A percentile compares a stretch with the other conserved stretches of the same genome.
Conservation (phyloP, 2,797 vertebrate genomes). For the Fringilla coelebs region DNA sequence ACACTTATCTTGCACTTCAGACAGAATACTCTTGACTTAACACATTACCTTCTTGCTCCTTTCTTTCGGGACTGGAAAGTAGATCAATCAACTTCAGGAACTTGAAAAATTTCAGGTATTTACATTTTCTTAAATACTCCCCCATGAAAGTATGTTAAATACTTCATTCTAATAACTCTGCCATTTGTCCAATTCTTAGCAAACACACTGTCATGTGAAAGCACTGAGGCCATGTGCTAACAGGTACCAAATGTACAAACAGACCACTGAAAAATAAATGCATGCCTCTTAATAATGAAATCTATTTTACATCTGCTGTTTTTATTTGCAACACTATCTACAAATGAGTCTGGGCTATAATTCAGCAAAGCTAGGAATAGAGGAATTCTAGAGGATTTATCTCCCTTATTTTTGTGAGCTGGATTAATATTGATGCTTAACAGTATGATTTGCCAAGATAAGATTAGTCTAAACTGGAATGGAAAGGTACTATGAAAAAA, state of each 20-base stretch:
- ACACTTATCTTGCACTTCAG: not conserved
- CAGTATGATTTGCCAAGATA: not conserved
- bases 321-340: not conserved
- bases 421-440: not conserved
- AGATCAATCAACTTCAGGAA: not conserved
- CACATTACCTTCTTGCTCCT: not conserved
- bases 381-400: not conserved
- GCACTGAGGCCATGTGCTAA: not conserved
- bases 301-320: not conserved
- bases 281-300: not conserved
- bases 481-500: not conserved
- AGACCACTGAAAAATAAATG: not conserved
- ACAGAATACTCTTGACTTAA: not conserved
- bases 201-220: not conserved
- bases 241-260: not conserved
- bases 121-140: not conserved
- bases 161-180: not conserved
- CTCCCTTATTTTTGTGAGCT: not conserved
- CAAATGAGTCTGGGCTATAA: not conserved
- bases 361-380: not conserved
- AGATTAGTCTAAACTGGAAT: not conserved
- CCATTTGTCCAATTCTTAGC: not conserved
- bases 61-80: not conserved
- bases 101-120: not conserved
- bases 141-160: not conserved